phyloP scores from a whole-genome alignment of 2,113 vertebrate species.

The Phaethon lepturus region DNA sequence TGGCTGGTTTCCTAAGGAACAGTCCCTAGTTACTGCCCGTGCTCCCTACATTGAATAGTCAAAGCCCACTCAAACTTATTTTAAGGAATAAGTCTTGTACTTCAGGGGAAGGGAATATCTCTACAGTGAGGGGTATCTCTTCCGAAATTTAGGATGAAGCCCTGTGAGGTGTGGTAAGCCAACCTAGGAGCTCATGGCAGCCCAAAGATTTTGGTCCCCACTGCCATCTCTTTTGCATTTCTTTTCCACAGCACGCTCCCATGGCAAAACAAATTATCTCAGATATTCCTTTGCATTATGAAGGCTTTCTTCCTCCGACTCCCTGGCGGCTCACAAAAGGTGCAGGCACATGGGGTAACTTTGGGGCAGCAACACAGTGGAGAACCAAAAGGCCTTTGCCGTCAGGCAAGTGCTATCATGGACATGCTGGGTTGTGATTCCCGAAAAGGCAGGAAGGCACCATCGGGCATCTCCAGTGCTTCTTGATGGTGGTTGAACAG shows the following conservation, averaged over 20 bases:
- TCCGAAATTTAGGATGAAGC: background rate
- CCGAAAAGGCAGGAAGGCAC: background rate
- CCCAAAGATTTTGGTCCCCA: background rate
- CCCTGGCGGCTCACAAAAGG: background rate
- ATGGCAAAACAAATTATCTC: background rate
- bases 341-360: rapidly evolving
- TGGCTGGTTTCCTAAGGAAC: background rate
- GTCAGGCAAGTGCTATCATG: background rate
- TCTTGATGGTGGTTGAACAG: background rate
- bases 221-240: background rate
- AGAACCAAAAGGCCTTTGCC: background rate
- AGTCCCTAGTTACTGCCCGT: background rate
- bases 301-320: background rate
- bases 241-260: rapidly evolving
- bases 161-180: background rate
- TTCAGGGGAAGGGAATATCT: background rate
- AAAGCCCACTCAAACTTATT: background rate
- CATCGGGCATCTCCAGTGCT: background rate
- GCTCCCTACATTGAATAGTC: background rate
- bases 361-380: rapidly evolving
- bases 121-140: background rate
- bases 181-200: background rate
- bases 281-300: background rate
- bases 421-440: background rate
- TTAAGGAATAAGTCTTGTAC: background rate